phyloP scores from a whole-genome alignment of 1,140 invertebrate genomes.

The Drosophila triauraria region DNA sequence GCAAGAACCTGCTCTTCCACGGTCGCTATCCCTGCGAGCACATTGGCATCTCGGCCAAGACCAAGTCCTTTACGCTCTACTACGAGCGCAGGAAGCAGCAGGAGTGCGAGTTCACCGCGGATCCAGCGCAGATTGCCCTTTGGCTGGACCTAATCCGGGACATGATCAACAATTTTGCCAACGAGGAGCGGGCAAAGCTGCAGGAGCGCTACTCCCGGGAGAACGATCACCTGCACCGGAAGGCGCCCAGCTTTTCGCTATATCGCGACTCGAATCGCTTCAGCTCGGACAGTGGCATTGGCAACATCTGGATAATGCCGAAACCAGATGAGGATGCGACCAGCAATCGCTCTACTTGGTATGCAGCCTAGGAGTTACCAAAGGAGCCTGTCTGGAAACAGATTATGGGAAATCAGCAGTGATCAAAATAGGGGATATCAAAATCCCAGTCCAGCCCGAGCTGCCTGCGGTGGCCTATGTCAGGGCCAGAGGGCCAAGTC shows the following conservation, averaged over 20 bases:
- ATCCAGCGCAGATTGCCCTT: constrained; percentile 56
- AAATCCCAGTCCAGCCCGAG: neutral
- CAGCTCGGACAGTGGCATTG: constrained; percentile 81
- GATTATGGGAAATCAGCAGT: neutral
- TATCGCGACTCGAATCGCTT: constrained; percentile 83
- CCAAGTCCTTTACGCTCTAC: constrained; percentile 76
- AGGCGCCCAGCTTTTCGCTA: constrained; percentile 73
- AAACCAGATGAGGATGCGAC: constrained; percentile 68
- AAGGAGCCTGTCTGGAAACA: neutral
- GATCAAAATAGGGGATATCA: neutral
- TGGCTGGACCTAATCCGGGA: constrained; percentile 79
- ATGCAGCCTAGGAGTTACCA: constrained; percentile 53
- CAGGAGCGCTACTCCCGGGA: constrained; percentile 71
- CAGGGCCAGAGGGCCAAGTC: constrained; percentile 10
- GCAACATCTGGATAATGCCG: constrained; percentile 79
- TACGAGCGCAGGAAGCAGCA: constrained; percentile 80
- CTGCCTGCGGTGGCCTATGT: constrained; percentile 1
- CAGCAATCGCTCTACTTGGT: constrained; percentile 77
- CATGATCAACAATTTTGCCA: constrained; percentile 76
- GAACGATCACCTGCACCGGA: constrained; percentile 76
- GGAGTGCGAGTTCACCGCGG: constrained; percentile 76
- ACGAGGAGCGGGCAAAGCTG: constrained; percentile 73
- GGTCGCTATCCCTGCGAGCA: constrained; percentile 82
- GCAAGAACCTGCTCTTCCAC: constrained; percentile 76
- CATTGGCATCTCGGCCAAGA: constrained; percentile 71